Base-by-base conservation (phyloP, 2,888 invertebrate species). In the Ametastegia equiseti region DNA sequence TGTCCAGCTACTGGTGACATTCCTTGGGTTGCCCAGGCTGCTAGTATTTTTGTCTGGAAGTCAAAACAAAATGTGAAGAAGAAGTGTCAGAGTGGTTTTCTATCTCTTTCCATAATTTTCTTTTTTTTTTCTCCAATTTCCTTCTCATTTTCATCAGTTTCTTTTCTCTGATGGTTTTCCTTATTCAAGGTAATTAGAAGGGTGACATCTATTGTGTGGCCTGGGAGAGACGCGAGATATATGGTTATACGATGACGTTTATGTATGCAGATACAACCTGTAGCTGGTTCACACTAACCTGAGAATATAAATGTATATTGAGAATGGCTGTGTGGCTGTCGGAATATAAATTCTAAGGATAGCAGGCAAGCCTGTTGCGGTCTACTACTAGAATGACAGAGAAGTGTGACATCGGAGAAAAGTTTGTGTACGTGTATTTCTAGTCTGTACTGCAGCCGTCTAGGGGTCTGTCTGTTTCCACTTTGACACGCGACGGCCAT, bases 321-420 rank as follows among this genome's bases (percentile, higher is more conserved):
- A 67, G 36, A 67, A 5, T n/a, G 9, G 65, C 33, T n/a, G n/a
- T 39, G 19, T 67, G 39, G 39, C 39, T 39, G 65, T 67, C 19
- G 19, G 19, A 39, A 9, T 67, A 36, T 67, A 39, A 67, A 67
- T 67, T 67, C 15, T 39, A 67, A 67, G 39, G 39, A 36, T n/a
- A 39, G 19, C 19, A 23, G 1, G n/a, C 2, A 39, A 67, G 39
- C 39, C 67, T 67, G 39, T n/a, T 67, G 67, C 39, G 67, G 67
- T 67, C n/a, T 36, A 39, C 19, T 2, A n/a, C 2, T 15, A 39
- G n/a, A 39, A 36, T 39, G 19, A 60, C 30, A 30, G 60, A 30
- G 67, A 67, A 67, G 67, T 39, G 67, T 39, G 39, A 67, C 67
- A 67, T 13, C 30, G 60, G 19, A 39, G 19, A 1, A 39, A 19